Evolutionary conservation across 2,888 invertebrate genomes (phyloP), one percentile per base, ranked within the genome.

Genomic region (Cosmorhoe ocellata): DNA sequence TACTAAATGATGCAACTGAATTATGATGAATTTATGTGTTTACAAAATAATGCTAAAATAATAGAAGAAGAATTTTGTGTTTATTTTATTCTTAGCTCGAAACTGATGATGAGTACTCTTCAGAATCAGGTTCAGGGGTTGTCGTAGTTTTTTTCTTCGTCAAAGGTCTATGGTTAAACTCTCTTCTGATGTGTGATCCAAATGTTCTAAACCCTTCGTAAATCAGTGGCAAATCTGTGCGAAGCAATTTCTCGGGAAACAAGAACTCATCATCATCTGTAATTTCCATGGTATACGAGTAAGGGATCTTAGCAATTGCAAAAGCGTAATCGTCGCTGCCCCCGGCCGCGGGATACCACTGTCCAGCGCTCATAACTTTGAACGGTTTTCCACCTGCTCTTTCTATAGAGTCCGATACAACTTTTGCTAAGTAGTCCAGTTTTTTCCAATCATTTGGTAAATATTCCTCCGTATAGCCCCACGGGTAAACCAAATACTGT

Each of bases 261-360:
- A 93, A 70, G 71, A 97, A 97, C 7, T 96, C 84, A 10, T 64
- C 65, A 1, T 89, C 91, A 22, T 91, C 86, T 0, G 93, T 93
- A 12, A 93, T 72, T 70, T 93, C 93, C 76, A 93, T 86, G 0
- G 93, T 93, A 56, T 92, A 93, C 0, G 92, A 85, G 53, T 92
- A 87, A 0, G 91, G 88, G 0, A 92, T 80, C 0, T 90, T 91
- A 0, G 81, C 85, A 0, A 79, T 90, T 0, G 88, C 92, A 67
- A 91, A 91, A 0, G 91, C 91, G 74, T 84, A 93, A 63, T 93
- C 93, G 59, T 92, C 92, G 64, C 93, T 93, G 2, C 91, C 92
- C 0, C 93, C 93, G 9, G 93, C 91, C 0, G 93, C 92, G 0
- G 91, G 79, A 59, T 92, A 91, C 83, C 94, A 91, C 5, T 93